Conservation (phyloP, 2,797 vertebrate species). For the Cichlasoma orientale region DNA sequence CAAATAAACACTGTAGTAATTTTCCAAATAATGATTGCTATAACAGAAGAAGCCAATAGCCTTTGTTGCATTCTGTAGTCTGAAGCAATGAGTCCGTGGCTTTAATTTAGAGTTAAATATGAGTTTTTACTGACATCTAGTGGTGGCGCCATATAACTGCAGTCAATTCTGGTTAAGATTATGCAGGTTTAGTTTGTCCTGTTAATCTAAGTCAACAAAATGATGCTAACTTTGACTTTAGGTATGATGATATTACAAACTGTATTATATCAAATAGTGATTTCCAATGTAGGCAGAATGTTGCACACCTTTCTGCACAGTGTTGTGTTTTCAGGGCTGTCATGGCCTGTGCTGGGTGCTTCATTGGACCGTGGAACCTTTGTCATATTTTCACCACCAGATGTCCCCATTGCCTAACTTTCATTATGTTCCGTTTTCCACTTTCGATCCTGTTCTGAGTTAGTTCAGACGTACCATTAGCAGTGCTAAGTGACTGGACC, state of each 20-base stretch:
- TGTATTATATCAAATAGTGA: not conserved
- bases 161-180: not conserved
- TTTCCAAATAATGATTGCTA: too few species aligned
- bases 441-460: not conserved
- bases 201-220: not conserved
- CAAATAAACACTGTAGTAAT: too few species aligned
- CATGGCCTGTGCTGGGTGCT: not conserved
- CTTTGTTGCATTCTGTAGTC: too few species aligned
- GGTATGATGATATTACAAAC: not conserved
- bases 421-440: not conserved
- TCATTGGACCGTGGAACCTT: not conserved
- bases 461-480: not conserved
- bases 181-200: not conserved
- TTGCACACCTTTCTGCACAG: not conserved
- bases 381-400: constrained; percentile 13
- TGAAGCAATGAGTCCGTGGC: not conserved
- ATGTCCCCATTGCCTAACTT: not conserved
- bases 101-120: not conserved
- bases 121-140: not conserved
- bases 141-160: not conserved
- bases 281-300: not conserved
- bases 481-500: not conserved
- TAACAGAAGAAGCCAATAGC: too few species aligned
- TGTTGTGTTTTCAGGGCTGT: not conserved
- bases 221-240: not conserved